Base-by-base conservation (phyloP, 2,888 invertebrate species). In the Dicycla oo region DNA sequence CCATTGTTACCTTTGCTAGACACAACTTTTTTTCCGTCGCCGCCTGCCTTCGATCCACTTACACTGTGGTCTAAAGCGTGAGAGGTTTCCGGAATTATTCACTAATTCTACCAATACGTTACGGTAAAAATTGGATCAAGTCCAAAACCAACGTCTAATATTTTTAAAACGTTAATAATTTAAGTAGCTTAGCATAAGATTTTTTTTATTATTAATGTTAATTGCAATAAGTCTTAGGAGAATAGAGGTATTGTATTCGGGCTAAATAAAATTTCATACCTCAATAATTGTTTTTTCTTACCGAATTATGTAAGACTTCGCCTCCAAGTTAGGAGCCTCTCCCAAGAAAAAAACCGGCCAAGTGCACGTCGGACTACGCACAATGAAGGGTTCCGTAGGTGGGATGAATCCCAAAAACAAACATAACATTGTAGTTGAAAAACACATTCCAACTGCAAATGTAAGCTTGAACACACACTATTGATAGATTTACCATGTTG, bases 1-100 rank as follows among this genome's bases (percentile, higher is more conserved):
- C 91, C 88, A 92, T 93, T 93, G 93, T 93, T 91, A 92, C 91
- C 88, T 88, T 83, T 84, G 85, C 88, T 88, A 92, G 93, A 92
- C 90, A 88, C 85, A 78, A 80, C 77, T 91, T 92, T 92, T 92
- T 84, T 89, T 86, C 86, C 81, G 86, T 85, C 86, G 84, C 83
- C 84, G 85, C 86, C 85, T 81, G 88, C 86, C 80, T 87, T 85
- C 87, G 82, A 87, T 84, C 85, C 78, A 79, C 76, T 84, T 68
- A 64, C 49, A 38, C 60, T 58, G 61, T 87, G 88, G 84, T 81
- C 0, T 57, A 89, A 88, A 69, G 20, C 8, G 60, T 15, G 53
- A 81, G 74, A 62, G 40, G 57, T 67, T 45, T 15, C 0, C 10
- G 8, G 4, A 3, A 26, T 45, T 3, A 3, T 30, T 23, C n/a